Evolutionary conservation across 2,113 vertebrate species (phyloP).

Genomic region (Cnemophilus loriae): DNA sequence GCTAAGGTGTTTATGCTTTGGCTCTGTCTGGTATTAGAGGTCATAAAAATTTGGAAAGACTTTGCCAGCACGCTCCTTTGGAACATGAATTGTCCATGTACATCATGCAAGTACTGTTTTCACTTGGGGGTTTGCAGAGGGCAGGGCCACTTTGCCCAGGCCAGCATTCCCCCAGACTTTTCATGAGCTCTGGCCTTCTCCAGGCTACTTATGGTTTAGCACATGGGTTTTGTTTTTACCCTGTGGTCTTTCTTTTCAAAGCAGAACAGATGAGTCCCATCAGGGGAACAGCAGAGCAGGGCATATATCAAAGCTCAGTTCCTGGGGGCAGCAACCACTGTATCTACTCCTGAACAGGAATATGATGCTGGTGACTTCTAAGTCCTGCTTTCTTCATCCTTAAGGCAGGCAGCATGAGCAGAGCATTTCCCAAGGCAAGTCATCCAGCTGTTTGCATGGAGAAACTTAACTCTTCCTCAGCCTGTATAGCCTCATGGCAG

Average conservation of each 20-base stretch:
- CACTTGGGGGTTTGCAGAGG: not conserved
- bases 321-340: accelerated
- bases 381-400: not conserved
- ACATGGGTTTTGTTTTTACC: not conserved
- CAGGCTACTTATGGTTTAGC: not conserved
- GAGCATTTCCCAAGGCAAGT: not conserved
- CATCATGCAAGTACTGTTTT: not conserved
- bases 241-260: not conserved
- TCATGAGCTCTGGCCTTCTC: not conserved
- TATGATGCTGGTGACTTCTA: not conserved
- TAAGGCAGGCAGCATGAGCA: not conserved
- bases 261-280: not conserved
- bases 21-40: not conserved
- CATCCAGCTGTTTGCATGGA: not conserved
- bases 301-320: not conserved
- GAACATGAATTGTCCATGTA: not conserved
- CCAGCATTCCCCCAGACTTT: not conserved
- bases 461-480: not conserved
- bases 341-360: not conserved
- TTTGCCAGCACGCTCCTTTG: not conserved
- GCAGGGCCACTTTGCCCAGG: not conserved
- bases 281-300: not conserved
- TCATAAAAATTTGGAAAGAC: not conserved
- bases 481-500: not conserved
- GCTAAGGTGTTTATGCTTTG: not conserved